Evolutionary conservation across 2,797 vertebrate genomes (phyloP), one percentile per base, ranked within the genome.

Genomic region (Peromyscus eremicus): DNA sequence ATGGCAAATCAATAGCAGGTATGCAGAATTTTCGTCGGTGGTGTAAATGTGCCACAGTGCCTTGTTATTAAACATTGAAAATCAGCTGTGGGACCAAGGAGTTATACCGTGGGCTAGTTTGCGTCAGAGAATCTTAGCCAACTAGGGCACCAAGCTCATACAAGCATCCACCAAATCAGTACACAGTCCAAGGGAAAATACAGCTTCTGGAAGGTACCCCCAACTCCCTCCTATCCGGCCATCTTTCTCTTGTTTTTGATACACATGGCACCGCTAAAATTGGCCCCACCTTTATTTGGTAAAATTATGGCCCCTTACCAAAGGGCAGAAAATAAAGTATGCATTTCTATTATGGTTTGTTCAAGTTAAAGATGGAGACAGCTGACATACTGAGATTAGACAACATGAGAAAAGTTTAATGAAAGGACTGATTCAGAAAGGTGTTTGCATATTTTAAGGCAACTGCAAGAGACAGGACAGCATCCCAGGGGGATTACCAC

Each of bases 271-370:
- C n/a, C 71, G 95, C 29, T 49, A 83, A 90, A 68, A 55, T 27
- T 21, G 46, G 92, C 68, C 73, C 52, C 89, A 57, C 11, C 34
- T 77, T 79, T 75, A 3, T 27, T 77, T 68, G 55, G 29, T 21
- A 87, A 87, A 92, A 85, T 68, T 32, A 85, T 55, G 29, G 5
- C 40, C 73, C 21, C 37, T 88, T 40, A 73, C 93, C 70, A 85
- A 94, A 94, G 16, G 79, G 7, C 11, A 86, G 12, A 95, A 77
- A n/a, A 87, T 87, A 94, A 87, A 46, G 3, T 27, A 27, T 64
- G 55, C 40, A 68, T 73, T 94, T 95, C 75, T 88, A 23, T 83
- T 87, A 25, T 84, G 71, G 95, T 60, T 37, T 64, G 34, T 82
- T 43, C 23, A n/a, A 52, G 46, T 92, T 55, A 64, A 29, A 49